These are phyloP conservation scores for Poeciliopsis gracilis DNA, from an alignment of 2,797 vertebrate species.

Conservation along the genomic window DNA sequence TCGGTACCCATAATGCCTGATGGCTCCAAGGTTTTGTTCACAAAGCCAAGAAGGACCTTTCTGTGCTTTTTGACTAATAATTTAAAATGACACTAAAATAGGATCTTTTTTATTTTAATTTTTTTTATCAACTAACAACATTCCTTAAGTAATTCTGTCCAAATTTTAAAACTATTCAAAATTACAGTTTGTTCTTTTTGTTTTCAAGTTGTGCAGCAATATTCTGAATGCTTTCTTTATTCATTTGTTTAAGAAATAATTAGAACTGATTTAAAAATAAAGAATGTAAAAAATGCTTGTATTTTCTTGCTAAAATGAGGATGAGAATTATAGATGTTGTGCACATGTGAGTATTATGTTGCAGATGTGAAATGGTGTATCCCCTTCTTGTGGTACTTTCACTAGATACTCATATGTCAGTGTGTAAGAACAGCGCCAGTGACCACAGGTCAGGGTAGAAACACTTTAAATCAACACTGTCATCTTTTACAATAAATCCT, in stretches of 20 bases:
- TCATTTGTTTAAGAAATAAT: neutral
- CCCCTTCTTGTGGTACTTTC: neutral
- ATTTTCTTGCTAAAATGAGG: neutral
- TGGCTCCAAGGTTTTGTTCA: too few species aligned
- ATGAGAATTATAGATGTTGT: neutral
- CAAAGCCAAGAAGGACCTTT: too few species aligned
- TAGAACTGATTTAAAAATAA: neutral
- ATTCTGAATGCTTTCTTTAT: too few species aligned
- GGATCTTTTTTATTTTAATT: too few species aligned
- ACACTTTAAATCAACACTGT: neutral
- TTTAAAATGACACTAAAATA: too few species aligned
- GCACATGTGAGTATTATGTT: neutral
- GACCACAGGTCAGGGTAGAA: neutral
- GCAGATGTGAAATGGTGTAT: neutral
- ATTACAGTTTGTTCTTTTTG: too few species aligned
- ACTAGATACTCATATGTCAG: neutral
- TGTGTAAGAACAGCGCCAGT: neutral
- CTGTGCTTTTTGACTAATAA: too few species aligned
- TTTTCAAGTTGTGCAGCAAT: too few species aligned
- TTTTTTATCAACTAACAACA: too few species aligned
- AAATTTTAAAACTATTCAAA: too few species aligned
- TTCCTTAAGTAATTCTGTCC: too few species aligned
- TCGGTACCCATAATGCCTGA: too few species aligned
- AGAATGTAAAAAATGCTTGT: neutral
- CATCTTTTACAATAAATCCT: neutral